Conservation (phyloP, 2,113 vertebrate genomes). For the Lophura nycthemera region DNA sequence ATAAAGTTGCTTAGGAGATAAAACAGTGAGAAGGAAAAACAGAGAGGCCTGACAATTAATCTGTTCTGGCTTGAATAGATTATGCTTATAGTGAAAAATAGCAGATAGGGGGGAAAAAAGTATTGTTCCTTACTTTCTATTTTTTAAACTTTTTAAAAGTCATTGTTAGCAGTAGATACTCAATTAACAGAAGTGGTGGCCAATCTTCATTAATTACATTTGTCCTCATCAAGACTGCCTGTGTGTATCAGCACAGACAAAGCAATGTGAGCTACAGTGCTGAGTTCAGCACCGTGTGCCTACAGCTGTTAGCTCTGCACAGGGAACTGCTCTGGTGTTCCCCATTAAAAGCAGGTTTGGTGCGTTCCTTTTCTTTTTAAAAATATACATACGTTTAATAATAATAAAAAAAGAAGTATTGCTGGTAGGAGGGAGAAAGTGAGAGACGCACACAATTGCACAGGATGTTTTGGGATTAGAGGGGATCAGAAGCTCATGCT, state of each 20-base stretch:
- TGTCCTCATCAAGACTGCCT: background rate
- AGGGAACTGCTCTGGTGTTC: background rate
- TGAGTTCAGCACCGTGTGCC: background rate
- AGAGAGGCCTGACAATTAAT: slow-evolving; percentile 38
- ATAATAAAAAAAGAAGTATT: background rate
- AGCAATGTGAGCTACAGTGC: background rate
- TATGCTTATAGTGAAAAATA: background rate
- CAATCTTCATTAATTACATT: background rate
- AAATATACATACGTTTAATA: background rate
- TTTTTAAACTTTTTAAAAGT: background rate
- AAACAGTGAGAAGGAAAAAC: slow-evolving; percentile 25
- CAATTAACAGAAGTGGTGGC: background rate
- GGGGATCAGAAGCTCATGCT: slow-evolving; percentile 31
- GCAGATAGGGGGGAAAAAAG: background rate
- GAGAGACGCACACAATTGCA: background rate
- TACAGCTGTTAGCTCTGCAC: too few relatives aligned
- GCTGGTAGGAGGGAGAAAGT: background rate
- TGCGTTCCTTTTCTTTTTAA: background rate
- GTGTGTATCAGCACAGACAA: background rate
- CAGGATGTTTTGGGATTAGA: slow-evolving; percentile 57
- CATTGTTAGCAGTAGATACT: background rate
- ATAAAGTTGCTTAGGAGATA: slow-evolving; percentile 67
- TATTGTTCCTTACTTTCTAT: background rate
- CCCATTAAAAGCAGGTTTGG: background rate
- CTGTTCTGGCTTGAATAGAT: background rate